A percentile compares a stretch with the other conserved stretches of the same genome.
Evolutionary conservation across 2,113 vertebrate species (phyloP).

Genomic region (Silurus meridionalis): DNA sequence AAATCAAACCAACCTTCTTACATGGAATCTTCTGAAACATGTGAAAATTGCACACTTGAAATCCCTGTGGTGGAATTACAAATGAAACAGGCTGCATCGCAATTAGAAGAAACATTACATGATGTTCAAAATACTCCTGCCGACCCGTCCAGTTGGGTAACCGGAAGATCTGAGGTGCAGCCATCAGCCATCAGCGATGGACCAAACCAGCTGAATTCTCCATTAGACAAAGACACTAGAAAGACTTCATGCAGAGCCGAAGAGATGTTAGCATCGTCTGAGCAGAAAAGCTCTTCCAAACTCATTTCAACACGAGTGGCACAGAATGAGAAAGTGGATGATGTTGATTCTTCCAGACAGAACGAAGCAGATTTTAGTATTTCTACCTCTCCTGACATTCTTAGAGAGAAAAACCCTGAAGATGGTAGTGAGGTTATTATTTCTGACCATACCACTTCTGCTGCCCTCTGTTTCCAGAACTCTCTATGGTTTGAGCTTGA

Average conservation of each 20-base stretch:
- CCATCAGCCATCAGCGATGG: background rate
- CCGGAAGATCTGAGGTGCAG: background rate
- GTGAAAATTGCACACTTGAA: background rate
- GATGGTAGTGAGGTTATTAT: slow-evolving; percentile 73
- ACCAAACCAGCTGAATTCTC: background rate
- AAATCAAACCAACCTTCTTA: background rate
- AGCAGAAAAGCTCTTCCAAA: background rate
- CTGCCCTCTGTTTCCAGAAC: slow-evolving; percentile 80
- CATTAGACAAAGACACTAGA: background rate
- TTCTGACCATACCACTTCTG: slow-evolving; percentile 76
- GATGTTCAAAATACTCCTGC: background rate
- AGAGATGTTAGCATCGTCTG: background rate
- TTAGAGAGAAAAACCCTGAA: slow-evolving; percentile 70
- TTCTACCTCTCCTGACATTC: background rate
- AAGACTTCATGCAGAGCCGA: background rate
- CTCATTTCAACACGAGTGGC: background rate
- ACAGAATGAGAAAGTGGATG: slow-evolving; percentile 38
- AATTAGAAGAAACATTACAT: background rate
- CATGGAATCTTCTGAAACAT: background rate
- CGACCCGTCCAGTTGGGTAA: background rate
- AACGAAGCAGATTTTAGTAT: background rate
- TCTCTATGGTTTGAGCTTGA: slow-evolving; percentile 84
- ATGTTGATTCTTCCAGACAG: slow-evolving; percentile 38
- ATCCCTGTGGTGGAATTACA: background rate
- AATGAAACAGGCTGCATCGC: background rate